phyloP scores from a whole-genome alignment of 2,113 vertebrate genomes.

The Daboia siamensis region DNA sequence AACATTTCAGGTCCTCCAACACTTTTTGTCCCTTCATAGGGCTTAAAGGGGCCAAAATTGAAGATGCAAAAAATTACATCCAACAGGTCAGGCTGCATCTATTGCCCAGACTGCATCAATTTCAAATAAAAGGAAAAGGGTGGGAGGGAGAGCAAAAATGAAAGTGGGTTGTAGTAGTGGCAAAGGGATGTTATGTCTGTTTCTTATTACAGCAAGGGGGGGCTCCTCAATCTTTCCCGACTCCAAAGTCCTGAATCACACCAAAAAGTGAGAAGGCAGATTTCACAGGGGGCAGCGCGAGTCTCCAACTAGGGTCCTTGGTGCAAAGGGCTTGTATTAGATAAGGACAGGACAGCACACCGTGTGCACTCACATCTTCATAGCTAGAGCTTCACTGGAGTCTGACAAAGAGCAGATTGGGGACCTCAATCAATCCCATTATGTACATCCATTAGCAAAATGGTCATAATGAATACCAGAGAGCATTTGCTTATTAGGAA shows the following conservation, averaged over 20 bases:
- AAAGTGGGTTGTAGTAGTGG: conserved; percentile 61
- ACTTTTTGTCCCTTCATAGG: conserved; percentile 70
- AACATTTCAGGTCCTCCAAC: conserved; percentile 83
- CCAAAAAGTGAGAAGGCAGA: conserved; percentile 83
- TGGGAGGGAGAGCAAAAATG: conserved; percentile 51
- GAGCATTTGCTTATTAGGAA: conserved; percentile 61
- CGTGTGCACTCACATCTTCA: conserved; percentile 63
- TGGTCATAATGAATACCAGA: conserved; percentile 41
- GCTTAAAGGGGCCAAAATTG: conserved; percentile 75
- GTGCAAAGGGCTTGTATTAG: conserved; percentile 54
- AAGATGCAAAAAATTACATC: conserved; percentile 73
- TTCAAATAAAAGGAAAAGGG: conserved; percentile 62
- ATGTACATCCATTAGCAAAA: conserved; percentile 48
- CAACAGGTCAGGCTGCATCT: conserved; percentile 81
- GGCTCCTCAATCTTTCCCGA: conserved; percentile 81
- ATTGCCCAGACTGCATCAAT: conserved; percentile 82
- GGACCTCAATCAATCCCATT: conserved; percentile 51
- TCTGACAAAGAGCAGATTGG: conserved; percentile 53
- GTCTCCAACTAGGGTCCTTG: conserved; percentile 76
- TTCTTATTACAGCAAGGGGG: conserved; percentile 93
- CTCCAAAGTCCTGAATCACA: conserved; percentile 83
- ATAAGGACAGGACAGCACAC: conserved; percentile 44
- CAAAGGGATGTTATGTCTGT: conserved; percentile 84
- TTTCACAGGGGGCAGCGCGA: conserved; percentile 84
- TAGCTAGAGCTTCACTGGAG: conserved; percentile 50